Evolutionary conservation across 2,797 vertebrate genomes (phyloP), one percentile per base, ranked within the genome.

Genomic region (Clarias platycephalus): DNA sequence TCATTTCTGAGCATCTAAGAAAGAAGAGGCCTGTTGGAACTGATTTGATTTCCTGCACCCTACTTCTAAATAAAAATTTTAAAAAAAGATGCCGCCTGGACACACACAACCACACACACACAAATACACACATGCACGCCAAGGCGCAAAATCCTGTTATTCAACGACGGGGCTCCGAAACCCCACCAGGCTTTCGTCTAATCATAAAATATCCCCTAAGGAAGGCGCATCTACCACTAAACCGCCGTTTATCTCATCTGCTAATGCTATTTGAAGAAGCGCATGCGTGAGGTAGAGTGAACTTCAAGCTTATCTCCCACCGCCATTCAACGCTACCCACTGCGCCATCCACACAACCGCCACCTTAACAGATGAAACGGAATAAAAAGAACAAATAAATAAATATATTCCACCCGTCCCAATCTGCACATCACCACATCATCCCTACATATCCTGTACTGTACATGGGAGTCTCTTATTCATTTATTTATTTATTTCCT

Each of bases 211-310:
- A 86, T 85, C 83, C 88, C 85, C 80, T 72, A 80, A 22, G 84
- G 87, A 86, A 88, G 83, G 81, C 83, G 81, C 78, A 86, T 83
- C 57, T 67, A 82, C 31, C 68, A 68, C 83, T 37, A 24, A 85
- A 84, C 76, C 88, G 86, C 89, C 84, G 86, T 87, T 82, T 86
- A 90, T 87, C 87, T 90, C 81, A 86, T 88, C 87, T 88, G 83
- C 71, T 83, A 87, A 89, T 84, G 83, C 83, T 80, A 81, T 88
- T 85, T 90, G 81, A 82, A 87, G 87, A 86, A 78, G 83, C 70
- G 81, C 76, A 78, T 67, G 55, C 28, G 6, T 49, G 58, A 83
- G 26, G 80, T 82, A 72, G 77, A 68, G 75, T 68, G 75, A 80
- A 85, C 82, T 60, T 63, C 57, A 37, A 67, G 75, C 64, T 83